These are phyloP conservation scores for Pelagia noctiluca DNA, from an alignment of 30 jellyfish, hydroid and myxozoan genomes.

Conservation along the genomic window DNA sequence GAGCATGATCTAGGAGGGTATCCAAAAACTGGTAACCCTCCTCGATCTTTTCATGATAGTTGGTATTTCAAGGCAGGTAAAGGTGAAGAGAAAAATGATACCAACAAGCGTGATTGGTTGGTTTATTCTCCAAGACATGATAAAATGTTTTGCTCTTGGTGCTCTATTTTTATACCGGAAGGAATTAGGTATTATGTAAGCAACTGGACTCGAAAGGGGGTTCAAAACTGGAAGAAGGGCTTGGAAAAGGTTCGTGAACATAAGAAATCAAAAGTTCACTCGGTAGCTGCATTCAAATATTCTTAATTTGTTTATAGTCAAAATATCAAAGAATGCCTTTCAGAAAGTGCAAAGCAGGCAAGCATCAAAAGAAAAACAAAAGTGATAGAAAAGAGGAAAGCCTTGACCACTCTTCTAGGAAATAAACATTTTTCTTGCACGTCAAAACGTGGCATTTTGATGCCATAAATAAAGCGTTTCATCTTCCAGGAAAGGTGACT, in stretches of 20 bases:
- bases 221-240: slow-evolving; percentile 22
- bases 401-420: slow-evolving; percentile 7
- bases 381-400: slow-evolving; percentile 12
- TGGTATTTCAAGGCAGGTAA: slow-evolving; percentile 28
- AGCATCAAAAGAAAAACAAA: slow-evolving; percentile 7
- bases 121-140: slow-evolving; percentile 28
- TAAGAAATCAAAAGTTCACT: background rate
- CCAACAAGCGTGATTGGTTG: slow-evolving; percentile 18
- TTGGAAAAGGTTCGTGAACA: slow-evolving; percentile 16
- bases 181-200: slow-evolving; percentile 16
- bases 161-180: slow-evolving; percentile 1
- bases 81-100: slow-evolving; percentile 2
- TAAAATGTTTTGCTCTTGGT: slow-evolving; percentile 21
- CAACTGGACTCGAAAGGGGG: slow-evolving; percentile 25
- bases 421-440: background rate
- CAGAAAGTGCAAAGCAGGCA: background rate
- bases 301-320: background rate
- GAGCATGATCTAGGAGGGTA: too few species aligned
- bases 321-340: background rate
- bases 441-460: slow-evolving; percentile 31
- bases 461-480: background rate
- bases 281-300: slow-evolving; percentile 15
- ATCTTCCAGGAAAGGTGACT: slow-evolving; percentile 7
- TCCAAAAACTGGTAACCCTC: too few species aligned
- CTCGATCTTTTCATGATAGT: slow-evolving; percentile 22